Base-by-base conservation (phyloP, 2,113 vertebrate genomes). In the Lutjanus erythropterus region DNA sequence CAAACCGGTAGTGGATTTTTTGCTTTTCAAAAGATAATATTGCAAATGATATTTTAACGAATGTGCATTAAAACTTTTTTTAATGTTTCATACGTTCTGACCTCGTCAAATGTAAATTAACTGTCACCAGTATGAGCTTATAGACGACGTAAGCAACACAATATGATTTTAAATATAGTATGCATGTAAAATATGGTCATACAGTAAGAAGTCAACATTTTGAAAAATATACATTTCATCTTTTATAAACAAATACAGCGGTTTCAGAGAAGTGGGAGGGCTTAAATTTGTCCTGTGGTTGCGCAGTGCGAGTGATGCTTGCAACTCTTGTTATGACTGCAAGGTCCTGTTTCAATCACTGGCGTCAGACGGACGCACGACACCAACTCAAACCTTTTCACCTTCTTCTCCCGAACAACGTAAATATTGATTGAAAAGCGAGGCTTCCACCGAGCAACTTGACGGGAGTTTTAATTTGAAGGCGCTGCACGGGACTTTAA, bases 331-430 rank as follows among this genome's bases (percentile, higher is more conserved):
- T 86, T 90, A 60, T 93, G 86, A 87, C 60, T 90, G 66, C 12
- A 71, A 91, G 86, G 85, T 96, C 94, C 91, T 83, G 94, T 97
- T 96, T 95, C 95, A 95, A 67, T 74, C 56, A 86, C 86, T 96
- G 96, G 95, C 95, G 95, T 96, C 96, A 94, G 77, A 79, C 93
- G 83, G 95, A 73, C 94, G 93, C 92, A 80, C 68, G 83, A 65
- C 86, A 75, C 71, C 60, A 39, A 84, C 72, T 75, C 86, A 81
- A 78, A 80, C 47, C 85, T 16, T 85, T 83, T 86, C 86, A 87
- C 84, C 75, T 91, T 89, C 74, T 91, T 88, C 88, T 55, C 68
- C 35, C 2, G 18, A 75, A 69, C 76, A 65, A 85, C 70, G 61
- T 80, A 75, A 83, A 89, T 83, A 84, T 66, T 73, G 64, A 80